Base-by-base conservation (phyloP, 2,113 vertebrate species). In the Halichoeres trimaculatus region DNA sequence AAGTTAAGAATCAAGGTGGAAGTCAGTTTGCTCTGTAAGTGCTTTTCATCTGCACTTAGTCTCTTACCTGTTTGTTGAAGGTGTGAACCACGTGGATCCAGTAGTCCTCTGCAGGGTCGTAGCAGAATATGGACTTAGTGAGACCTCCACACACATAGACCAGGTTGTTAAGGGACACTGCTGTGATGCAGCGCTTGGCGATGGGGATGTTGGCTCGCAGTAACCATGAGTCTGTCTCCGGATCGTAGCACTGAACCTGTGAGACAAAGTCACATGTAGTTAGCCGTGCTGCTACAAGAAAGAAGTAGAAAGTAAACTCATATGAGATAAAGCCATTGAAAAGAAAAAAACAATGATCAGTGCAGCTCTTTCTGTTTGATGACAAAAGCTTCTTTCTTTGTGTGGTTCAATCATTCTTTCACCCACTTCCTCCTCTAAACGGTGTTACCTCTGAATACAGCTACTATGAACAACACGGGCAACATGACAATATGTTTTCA, bases 81-180 rank as follows among this genome's bases (percentile, higher is more conserved):
- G 96, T 99, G n/a, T 98, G 96, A 48, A 96, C 96, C 43, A 99
- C 97, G 0, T 96, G 96, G 91, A 99, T 98, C 98, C 98, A 99
- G 93, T 97, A 98, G 92, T 99, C 98, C 86, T 97, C 96, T n/a
- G 76, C 67, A 0, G 98, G 98, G 84, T 99, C 98, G 2, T 99
- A 99, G 89, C 98, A 99, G 91, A 96, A 99, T 77, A 99, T 96
- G 17, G 96, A 95, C 89, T 98, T 98, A 81, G 98, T 99, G 73
- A 99, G 95, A 13, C 98, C 98, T 0, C 98, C 98, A n/a, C 96
- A 95, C 64, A 99, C 97, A 0, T 99, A 99, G 86, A 99, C 95
- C 70, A 99, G 85, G 77, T 98, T 98, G 93, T 96, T 99, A 40
- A 99, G 88, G 65, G 97, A 98, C 61, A 99, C 98, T 0, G 98